Percentiles rank a stretch among this genome's conserved stretches.
These are phyloP conservation scores for Drosophila truncata DNA, from an alignment of 1,140 invertebrate species.

Conservation along the genomic window DNA sequence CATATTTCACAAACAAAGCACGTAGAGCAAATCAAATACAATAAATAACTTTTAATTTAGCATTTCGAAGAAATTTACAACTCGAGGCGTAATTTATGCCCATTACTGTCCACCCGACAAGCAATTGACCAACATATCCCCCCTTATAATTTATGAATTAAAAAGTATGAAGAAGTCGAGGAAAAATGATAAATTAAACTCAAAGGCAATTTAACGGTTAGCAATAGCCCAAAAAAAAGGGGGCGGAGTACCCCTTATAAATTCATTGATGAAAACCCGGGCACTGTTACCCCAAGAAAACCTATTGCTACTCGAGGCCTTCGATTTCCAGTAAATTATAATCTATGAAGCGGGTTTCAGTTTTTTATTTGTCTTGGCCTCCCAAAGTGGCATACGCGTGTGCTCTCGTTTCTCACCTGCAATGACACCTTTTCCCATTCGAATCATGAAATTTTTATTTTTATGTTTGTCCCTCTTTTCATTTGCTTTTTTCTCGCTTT, in stretches of 20 bases:
- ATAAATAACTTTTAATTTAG: conserved; percentile 80
- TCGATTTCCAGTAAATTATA: conserved; percentile 23
- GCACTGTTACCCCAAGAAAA: conserved; percentile 25
- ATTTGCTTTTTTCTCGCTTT: conserved; percentile 8
- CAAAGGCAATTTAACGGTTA: conserved; percentile 14
- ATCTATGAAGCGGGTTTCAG: conserved; percentile 9
- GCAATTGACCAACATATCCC: conserved; percentile 70
- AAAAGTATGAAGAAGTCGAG: conserved; percentile 1
- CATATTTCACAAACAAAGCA: conserved; percentile 45
- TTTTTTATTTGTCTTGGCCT: conserved; percentile 8
- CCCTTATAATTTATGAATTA: conserved; percentile 70
- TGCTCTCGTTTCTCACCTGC: conserved; percentile 82
- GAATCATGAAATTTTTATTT: conserved; percentile 64
- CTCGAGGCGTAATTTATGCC: conserved; percentile 70
- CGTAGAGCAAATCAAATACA: conserved; percentile 69
- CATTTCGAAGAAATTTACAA: conserved; percentile 73
- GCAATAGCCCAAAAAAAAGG: neutral
- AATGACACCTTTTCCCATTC: conserved; percentile 71
- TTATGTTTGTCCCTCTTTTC: conserved; percentile 28
- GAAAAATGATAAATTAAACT: conserved; percentile 31
- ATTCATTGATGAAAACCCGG: conserved; percentile 77
- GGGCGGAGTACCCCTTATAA: conserved; percentile 58
- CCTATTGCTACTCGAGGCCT: conserved; percentile 2
- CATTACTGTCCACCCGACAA: conserved; percentile 61
- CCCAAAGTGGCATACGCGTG: conserved; percentile 55